Evolutionary conservation across 1,140 invertebrate genomes (phyloP).

Genomic region (Phenacoccus solenopsis): DNA sequence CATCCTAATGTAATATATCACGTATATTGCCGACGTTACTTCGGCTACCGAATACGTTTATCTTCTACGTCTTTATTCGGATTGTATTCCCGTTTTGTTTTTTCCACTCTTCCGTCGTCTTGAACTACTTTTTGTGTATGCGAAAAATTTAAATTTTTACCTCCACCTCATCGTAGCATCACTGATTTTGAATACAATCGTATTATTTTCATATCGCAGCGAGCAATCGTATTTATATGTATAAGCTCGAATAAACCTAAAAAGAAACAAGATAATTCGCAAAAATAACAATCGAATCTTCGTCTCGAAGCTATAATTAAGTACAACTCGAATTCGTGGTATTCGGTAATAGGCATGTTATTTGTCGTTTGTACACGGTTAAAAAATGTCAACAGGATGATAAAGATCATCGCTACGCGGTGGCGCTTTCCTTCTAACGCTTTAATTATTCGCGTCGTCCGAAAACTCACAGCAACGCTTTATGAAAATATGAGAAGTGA

Average conservation of each 20-base stretch:
- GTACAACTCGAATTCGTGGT: not conserved
- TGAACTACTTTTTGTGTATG: not conserved
- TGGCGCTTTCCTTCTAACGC: not conserved
- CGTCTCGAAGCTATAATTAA: not conserved
- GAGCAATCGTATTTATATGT: not conserved
- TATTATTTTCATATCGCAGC: not conserved
- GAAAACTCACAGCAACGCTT: too few species aligned
- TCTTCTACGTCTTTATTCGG: constrained; percentile 15
- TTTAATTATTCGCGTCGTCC: not conserved
- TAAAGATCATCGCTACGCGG: too few species aligned
- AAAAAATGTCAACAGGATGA: too few species aligned
- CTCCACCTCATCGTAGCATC: not conserved
- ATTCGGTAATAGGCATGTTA: not conserved
- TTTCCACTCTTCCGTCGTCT: not conserved
- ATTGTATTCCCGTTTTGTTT: not conserved
- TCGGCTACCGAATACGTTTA: constrained; percentile 13
- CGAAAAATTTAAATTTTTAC: not conserved
- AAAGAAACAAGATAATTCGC: not conserved
- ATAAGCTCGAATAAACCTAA: not conserved
- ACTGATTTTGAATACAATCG: not conserved
- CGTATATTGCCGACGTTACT: constrained; percentile 17
- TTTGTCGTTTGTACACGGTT: not conserved
- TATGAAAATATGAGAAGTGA: not conserved
- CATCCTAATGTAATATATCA: constrained; percentile 18
- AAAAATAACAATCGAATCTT: not conserved